phyloP scores from a whole-genome alignment of 2,797 vertebrate genomes.

The Alca torda region DNA sequence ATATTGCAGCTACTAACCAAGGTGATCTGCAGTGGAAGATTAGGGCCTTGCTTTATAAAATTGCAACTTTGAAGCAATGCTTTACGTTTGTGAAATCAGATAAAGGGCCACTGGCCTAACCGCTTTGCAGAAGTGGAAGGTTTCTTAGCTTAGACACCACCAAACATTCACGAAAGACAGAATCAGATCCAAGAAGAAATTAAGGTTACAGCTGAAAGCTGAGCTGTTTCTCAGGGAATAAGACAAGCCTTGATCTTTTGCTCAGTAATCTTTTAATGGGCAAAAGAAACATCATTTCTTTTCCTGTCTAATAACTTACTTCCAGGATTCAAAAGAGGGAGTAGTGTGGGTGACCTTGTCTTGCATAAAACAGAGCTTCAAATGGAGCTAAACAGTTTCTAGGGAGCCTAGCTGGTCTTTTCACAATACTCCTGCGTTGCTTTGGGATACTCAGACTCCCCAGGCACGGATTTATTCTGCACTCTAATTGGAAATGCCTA shows the following conservation, averaged over 20 bases:
- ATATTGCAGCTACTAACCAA: not conserved
- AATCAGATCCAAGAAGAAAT: not conserved
- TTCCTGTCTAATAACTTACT: not conserved
- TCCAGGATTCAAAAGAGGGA: not conserved
- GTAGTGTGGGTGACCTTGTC: not conserved
- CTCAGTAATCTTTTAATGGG: not conserved
- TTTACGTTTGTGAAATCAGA: not conserved
- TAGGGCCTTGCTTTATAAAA: not conserved
- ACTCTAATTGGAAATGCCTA: not conserved
- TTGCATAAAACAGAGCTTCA: not conserved
- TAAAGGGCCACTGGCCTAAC: not conserved
- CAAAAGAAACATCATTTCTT: not conserved
- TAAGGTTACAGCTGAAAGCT: not conserved
- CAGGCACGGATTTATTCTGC: not conserved
- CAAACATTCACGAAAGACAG: not conserved
- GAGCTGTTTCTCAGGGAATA: not conserved
- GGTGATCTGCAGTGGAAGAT: not conserved
- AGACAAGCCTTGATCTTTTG: not conserved
- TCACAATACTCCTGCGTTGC: not conserved
- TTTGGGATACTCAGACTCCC: not conserved
- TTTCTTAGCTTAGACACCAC: not conserved
- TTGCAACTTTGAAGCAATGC: not conserved
- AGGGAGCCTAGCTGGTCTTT: not conserved
- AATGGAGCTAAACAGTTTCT: not conserved
- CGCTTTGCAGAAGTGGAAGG: not conserved